Conservation (phyloP, 2,113 vertebrate species). For the Arothron firmamentum region DNA sequence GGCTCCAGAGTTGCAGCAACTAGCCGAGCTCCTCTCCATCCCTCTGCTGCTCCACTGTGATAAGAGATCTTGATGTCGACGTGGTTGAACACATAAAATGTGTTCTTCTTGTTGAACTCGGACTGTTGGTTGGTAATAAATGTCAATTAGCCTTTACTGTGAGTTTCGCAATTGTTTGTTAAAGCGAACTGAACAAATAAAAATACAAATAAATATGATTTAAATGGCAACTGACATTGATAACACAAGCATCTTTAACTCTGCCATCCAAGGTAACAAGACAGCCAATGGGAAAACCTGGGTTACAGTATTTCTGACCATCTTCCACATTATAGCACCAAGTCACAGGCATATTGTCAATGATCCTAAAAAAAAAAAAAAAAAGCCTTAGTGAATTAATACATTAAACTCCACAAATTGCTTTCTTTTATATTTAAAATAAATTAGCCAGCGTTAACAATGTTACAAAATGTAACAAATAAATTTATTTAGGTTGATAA, state of each 20-base stretch:
- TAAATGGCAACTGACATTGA: constrained; percentile 80
- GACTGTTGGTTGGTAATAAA: constrained; percentile 63
- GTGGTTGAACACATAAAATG: constrained; percentile 95
- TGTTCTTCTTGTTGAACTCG: constrained; percentile 90
- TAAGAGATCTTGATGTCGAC: constrained; percentile 92
- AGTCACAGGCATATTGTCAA: constrained; percentile 99
- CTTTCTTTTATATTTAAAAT: background rate
- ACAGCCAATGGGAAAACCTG: constrained; percentile 96
- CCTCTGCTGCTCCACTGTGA: constrained; percentile 81
- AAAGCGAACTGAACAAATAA: background rate
- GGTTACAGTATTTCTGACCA: constrained; percentile 91
- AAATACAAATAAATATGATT: background rate
- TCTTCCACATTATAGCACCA: constrained; percentile 98
- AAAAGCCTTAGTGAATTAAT: background rate
- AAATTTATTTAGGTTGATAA: too few species aligned
- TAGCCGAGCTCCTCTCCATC: constrained; percentile 84
- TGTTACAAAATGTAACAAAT: too few species aligned
- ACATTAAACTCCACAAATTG: background rate
- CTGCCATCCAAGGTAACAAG: constrained; percentile 84
- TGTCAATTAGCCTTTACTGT: background rate
- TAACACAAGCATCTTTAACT: constrained; percentile 94
- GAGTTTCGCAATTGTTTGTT: too few species aligned
- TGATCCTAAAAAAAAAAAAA: constrained; percentile 79
- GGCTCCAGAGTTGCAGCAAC: constrained; percentile 94
- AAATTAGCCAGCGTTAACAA: background rate